A percentile compares a stretch with the other conserved stretches of the same genome.
Conservation (phyloP, 2,113 vertebrate species). For the Thymallus thymallus region DNA sequence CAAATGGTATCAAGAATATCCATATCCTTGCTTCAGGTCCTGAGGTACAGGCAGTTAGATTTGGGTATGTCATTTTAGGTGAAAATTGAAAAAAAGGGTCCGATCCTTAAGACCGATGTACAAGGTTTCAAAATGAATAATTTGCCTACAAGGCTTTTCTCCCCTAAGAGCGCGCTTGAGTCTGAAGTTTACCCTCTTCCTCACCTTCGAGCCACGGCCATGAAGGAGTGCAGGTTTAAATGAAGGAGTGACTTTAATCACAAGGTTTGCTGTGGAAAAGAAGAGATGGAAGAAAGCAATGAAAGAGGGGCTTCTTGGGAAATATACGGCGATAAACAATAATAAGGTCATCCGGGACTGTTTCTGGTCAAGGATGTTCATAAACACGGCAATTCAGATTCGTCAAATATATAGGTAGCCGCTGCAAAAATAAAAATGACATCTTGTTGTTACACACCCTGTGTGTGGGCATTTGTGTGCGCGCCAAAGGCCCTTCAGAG, state of each 20-base stretch:
- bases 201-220: too few relatives aligned
- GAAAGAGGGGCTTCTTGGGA: slow-evolving; percentile 43
- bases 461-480: too few relatives aligned
- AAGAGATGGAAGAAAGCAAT: slow-evolving; percentile 32
- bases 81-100: too few relatives aligned
- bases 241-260: slow-evolving; percentile 61
- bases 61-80: too few relatives aligned
- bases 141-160: slow-evolving; percentile 25
- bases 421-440: neutral
- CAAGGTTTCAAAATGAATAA: slow-evolving; percentile 69
- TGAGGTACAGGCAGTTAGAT: too few relatives aligned
- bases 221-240: too few relatives aligned
- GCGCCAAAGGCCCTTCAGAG: too few relatives aligned
- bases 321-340: slow-evolving; percentile 51
- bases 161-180: slow-evolving; percentile 37
- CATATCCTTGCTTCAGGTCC: too few relatives aligned
- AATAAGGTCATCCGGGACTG: slow-evolving; percentile 57
- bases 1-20: too few relatives aligned
- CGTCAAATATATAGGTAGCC: neutral
- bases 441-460: neutral
- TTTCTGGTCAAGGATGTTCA: slow-evolving; percentile 45
- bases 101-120: slow-evolving; percentile 40
- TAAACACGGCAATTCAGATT: neutral
- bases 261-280: slow-evolving; percentile 53
- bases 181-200: slow-evolving; percentile 53